Base-by-base conservation (phyloP, 2,113 vertebrate species). In the Piprites chloris region DNA sequence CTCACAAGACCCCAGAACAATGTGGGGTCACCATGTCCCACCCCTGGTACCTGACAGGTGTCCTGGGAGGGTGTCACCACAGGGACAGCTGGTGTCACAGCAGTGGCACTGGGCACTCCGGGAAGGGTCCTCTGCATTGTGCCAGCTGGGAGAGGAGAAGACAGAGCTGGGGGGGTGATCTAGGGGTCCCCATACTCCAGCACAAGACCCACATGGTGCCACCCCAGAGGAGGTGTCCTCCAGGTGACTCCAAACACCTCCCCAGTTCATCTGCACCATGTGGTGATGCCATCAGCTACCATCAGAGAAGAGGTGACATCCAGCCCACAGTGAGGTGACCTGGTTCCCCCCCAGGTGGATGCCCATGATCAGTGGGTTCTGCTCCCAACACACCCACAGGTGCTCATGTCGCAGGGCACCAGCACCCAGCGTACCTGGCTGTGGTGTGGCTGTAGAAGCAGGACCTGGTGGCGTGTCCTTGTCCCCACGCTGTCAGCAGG, bases 101-200 rank as follows among this genome's bases (percentile, higher is more conserved):
- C 96, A 96, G 67, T 14, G 47, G 76, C 96, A 97, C 8, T 6
- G 58, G 14, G 52, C 2, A 0, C 58, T 80, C 75, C 0, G 4
- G 42, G 59, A 87, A 18, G 92, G 71, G 30, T 97, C 89, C 16
- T 96, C 96, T 11, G 79, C 32, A 0, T 95, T 95, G 28, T 72
- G 85, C 96, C 97, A 97, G 56, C 96, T 97, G 74, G 27, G 33
- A 69, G 69, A 75, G 20, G 33, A 62, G 61, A 82, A 27, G n/a
- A 20, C 39, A 58, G 42, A 24, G n/a, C 11, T 68, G 26, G 12
- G 6, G 11, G 6, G 9, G 0, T 4, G 30, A 24, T 62, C 24
- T 30, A 5, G 26, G 35, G 5, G 10, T 59, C n/a, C 21, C 20
- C 76, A 66, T 20, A 20, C 14, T 35, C 33, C 35, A 41, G 47